phyloP scores from a whole-genome alignment of 2,888 invertebrate species.

The Tenthredo livida region DNA sequence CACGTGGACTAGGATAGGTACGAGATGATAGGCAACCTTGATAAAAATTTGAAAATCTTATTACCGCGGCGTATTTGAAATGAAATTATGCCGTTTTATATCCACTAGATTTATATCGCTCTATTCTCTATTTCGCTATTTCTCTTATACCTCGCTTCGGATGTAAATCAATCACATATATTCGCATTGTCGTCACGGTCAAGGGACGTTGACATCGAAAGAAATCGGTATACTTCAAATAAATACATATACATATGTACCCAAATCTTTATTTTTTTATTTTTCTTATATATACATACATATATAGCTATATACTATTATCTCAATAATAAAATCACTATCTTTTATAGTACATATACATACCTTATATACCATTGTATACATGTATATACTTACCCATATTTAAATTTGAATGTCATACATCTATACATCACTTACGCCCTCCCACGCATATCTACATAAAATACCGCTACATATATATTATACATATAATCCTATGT shows the following conservation, averaged over 20 bases:
- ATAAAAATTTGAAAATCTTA: constrained; percentile 17
- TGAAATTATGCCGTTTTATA: not conserved
- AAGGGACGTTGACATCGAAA: constrained; percentile 26
- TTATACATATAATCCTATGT: not conserved
- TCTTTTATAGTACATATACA: not conserved
- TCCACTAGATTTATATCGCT: constrained; percentile 5
- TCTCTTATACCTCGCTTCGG: not conserved
- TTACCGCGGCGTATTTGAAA: not conserved
- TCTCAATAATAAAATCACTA: not conserved
- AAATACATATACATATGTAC: not conserved
- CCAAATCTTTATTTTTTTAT: not conserved
- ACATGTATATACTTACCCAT: not conserved
- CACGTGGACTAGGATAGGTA: not conserved
- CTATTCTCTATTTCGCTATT: constrained; percentile 11
- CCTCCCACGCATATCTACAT: not conserved
- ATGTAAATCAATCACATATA: constrained; percentile 33
- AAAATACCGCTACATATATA: not conserved
- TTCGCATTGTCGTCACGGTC: constrained; percentile 24
- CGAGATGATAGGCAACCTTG: not conserved
- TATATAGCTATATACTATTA: too few relatives aligned
- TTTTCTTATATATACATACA: not conserved
- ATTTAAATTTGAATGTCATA: not conserved
- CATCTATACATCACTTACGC: not conserved
- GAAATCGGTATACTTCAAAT: not conserved
- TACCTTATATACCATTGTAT: too few relatives aligned